A percentile compares a stretch with the other conserved stretches of the same genome.
Evolutionary conservation across 2,888 invertebrate species (phyloP).

Genomic region (Epiblema foenella): DNA sequence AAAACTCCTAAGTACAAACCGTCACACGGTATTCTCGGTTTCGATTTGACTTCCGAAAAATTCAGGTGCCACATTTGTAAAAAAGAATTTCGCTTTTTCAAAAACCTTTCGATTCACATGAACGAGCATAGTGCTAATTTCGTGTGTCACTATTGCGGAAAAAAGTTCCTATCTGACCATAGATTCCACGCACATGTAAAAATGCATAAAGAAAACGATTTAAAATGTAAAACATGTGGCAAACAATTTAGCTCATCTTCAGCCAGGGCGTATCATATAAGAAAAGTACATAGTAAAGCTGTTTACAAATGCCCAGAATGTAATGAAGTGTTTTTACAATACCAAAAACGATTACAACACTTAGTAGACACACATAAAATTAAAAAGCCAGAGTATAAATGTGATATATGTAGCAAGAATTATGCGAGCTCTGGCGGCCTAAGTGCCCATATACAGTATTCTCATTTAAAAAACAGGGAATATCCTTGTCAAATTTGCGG

Average conservation of each 20-base stretch:
- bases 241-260: constrained; percentile 48
- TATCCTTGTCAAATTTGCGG: constrained; percentile 48
- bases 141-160: constrained; percentile 63
- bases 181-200: constrained; percentile 51
- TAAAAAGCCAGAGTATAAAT: constrained; percentile 49
- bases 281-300: constrained; percentile 50
- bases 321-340: constrained; percentile 45
- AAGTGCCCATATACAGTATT: constrained; percentile 46
- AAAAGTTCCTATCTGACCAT: constrained; percentile 54
- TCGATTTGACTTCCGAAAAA: constrained; percentile 49
- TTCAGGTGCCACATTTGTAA: constrained; percentile 50
- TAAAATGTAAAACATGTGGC: constrained; percentile 49
- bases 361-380: constrained; percentile 46
- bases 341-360: constrained; percentile 48
- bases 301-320: constrained; percentile 50
- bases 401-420: constrained; percentile 46
- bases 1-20: constrained; percentile 45
- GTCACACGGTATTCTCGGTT: constrained; percentile 51
- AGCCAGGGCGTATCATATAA: constrained; percentile 48
- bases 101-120: constrained; percentile 58
- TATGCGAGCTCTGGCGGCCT: constrained; percentile 47
- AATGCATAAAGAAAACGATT: constrained; percentile 47
- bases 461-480: constrained; percentile 47
- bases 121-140: constrained; percentile 62
- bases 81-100: constrained; percentile 52